These are phyloP conservation scores for Procambarus clarkii DNA, from an alignment of 1,140 invertebrate genomes.

Conservation along the genomic window DNA sequence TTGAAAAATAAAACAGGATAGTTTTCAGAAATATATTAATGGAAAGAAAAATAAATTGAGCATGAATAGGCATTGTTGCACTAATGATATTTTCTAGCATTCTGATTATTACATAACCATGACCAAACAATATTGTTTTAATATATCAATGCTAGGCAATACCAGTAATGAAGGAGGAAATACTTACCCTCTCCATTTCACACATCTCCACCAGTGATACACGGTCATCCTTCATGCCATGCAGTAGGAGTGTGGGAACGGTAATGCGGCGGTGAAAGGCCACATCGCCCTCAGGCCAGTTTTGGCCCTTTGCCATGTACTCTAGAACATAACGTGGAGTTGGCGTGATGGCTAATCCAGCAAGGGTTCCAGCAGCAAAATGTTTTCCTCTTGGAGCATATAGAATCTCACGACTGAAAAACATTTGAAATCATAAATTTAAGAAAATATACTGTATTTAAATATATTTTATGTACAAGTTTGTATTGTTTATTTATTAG, in stretches of 20 bases:
- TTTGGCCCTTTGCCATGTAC: slow-evolving; percentile 80
- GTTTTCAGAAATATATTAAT: no score
- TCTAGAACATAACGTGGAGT: slow-evolving; percentile 79
- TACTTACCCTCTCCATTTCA: slow-evolving; percentile 82
- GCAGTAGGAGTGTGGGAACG: slow-evolving; percentile 83
- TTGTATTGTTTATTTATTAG: no score
- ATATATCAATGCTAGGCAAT: no score
- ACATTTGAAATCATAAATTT: neutral
- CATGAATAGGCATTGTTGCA: no score
- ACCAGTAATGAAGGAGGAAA: neutral
- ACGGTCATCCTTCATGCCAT: slow-evolving; percentile 83
- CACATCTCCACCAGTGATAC: slow-evolving; percentile 85
- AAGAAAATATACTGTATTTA: no score
- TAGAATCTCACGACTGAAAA: slow-evolving; percentile 65
- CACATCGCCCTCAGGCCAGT: slow-evolving; percentile 84
- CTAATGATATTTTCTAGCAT: no score
- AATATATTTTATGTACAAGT: no score
- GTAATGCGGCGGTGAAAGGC: slow-evolving; percentile 83
- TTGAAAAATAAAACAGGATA: no score
- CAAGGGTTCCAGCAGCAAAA: slow-evolving; percentile 51
- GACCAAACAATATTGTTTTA: no score
- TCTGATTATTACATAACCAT: no score
- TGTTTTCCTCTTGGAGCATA: slow-evolving; percentile 72
- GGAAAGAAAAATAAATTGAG: no score
- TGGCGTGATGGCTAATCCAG: slow-evolving; percentile 79